Base-by-base conservation (phyloP, 1,140 invertebrate species). In the Tyrophagus putrescentiae region DNA sequence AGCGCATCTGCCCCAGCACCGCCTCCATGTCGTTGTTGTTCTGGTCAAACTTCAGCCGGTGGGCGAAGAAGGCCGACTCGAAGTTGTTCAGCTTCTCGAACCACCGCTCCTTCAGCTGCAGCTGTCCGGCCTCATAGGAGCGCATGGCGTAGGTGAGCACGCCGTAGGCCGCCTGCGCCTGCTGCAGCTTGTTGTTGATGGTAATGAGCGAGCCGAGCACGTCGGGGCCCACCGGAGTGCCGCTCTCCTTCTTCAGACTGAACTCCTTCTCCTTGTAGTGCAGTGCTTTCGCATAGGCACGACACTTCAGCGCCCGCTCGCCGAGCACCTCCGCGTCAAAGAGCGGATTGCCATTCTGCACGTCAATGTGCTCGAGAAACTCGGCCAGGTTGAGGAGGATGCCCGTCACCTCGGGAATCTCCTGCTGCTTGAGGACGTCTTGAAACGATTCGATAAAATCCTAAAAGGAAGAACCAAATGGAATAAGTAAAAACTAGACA, bases 251-350 rank as follows among this genome's bases (percentile, higher is more conserved):
- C n/a, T n/a, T n/a, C n/a, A n/a, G n/a, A n/a, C n/a, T n/a, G 68
- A 98, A 98, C 70, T 98, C 91, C 67, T 95, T 88, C 73, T 99
- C 96, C 75, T 95, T 98, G 70, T 98, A 99, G 71, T 98, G 91
- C 25, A 99, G 70, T 0, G 96, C 95, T 75, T 98, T 99, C 0
- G 95, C 94, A 70, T 84, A 87, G 1, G 89, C 91, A 65, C 89
- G 75, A 66, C 78, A 76, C 57, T 75, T 72, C 66, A 79, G 74
- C 1, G 80, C 80, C 60, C 73, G 68, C 57, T 79, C 71, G 29
- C 77, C 77, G 9, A 84, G 66, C 21, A 97, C 72, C 50, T 85
- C 82, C 0, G 84, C 81, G 60, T 92, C 84, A 23, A 99, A 77
- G 0, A 94, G 92, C 57, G 98, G 72, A 0, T 90, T 86, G 16